Evolutionary conservation across 1,140 invertebrate species (phyloP).

Genomic region (Zaprionus lachaisei): DNA sequence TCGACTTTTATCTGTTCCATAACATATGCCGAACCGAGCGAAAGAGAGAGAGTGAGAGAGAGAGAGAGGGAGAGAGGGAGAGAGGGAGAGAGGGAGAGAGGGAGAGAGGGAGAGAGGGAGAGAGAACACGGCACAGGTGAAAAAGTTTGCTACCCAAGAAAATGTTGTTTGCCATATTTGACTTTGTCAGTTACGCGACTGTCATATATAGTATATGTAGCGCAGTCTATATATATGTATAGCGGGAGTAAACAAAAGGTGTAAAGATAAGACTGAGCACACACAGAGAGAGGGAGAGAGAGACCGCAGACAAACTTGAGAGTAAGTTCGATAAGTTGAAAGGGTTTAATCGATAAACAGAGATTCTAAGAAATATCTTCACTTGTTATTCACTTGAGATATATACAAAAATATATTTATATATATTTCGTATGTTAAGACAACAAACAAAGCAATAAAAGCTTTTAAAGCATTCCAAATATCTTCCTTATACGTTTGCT

Average conservation of each 20-base stretch:
- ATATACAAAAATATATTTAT: neutral
- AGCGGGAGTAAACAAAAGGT: slow-evolving; percentile 26
- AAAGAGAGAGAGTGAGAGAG: neutral
- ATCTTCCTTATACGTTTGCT: neutral
- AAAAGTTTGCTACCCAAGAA: neutral
- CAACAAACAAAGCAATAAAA: neutral
- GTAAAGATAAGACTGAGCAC: slow-evolving; percentile 27
- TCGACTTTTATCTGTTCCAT: slow-evolving; percentile 9
- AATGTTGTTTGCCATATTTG: slow-evolving; percentile 4
- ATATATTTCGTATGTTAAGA: neutral
- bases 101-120: neutral
- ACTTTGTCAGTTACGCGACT: slow-evolving; percentile 1
- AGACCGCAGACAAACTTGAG: neutral
- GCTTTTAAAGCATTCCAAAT: neutral
- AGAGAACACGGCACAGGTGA: neutral
- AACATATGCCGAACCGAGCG: slow-evolving; percentile 4
- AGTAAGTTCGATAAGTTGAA: slow-evolving; percentile 3
- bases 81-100: neutral
- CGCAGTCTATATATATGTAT: neutral
- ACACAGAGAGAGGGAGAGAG: slow-evolving; percentile 5
- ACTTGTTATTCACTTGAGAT: neutral
- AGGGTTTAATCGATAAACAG: neutral
- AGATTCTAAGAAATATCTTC: neutral
- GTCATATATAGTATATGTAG: slow-evolving; percentile 5
- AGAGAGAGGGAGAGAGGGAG: neutral